Evolutionary conservation across 2,113 vertebrate genomes (phyloP).

Genomic region (Atherinomorus stipes): DNA sequence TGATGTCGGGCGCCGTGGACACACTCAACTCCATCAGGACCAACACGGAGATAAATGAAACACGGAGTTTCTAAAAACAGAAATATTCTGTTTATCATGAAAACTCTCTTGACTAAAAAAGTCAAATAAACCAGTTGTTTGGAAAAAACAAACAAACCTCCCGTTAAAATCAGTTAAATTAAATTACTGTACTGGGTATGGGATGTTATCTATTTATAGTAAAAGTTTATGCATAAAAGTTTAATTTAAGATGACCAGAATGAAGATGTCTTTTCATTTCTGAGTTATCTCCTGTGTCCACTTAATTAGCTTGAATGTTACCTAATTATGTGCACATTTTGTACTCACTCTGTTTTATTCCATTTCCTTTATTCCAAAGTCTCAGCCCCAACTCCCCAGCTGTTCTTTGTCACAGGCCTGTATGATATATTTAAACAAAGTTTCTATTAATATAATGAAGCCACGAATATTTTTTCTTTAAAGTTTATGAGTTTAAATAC

Average conservation of each 20-base stretch:
- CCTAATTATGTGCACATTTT: neutral
- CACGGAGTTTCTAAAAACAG: neutral
- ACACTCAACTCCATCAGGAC: neutral
- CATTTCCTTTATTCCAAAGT: neutral
- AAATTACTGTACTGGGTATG: too few relatives aligned
- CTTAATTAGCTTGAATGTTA: neutral
- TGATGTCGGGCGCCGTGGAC: neutral
- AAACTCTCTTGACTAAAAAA: too few relatives aligned
- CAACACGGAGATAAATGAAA: neutral
- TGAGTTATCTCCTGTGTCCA: neutral
- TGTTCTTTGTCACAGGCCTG: neutral
- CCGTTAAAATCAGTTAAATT: too few relatives aligned
- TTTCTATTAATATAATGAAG: neutral
- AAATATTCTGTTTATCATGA: too few relatives aligned
- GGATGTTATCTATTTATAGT: too few relatives aligned
- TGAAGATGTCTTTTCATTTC: neutral
- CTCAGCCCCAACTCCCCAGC: neutral
- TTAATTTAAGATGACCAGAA: conserved; percentile 4
- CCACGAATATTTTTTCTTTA: neutral
- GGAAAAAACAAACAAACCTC: too few relatives aligned
- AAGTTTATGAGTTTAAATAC: too few relatives aligned
- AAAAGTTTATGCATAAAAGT: too few relatives aligned
- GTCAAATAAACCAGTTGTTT: too few relatives aligned
- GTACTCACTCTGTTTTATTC: neutral
- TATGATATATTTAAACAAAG: neutral